A percentile compares a stretch with the other conserved stretches of the same genome.
phyloP scores from a whole-genome alignment of 2,888 invertebrate genomes.

The Cylindroiulus punctatus region DNA sequence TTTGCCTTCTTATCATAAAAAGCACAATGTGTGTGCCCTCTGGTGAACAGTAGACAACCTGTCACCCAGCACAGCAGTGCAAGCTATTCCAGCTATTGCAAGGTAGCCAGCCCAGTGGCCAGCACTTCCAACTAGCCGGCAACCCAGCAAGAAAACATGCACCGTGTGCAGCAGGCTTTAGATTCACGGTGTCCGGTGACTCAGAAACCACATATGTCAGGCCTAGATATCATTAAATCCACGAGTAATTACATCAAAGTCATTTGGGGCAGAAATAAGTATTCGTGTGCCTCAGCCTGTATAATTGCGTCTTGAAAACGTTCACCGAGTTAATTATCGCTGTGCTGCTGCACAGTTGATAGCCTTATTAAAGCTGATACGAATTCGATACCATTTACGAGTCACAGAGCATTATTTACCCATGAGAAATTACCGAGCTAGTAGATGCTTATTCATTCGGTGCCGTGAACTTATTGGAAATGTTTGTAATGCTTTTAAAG shows the following conservation, averaged over 20 bases:
- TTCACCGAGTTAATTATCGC: background rate
- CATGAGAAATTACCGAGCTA: background rate
- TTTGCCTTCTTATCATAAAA: no score
- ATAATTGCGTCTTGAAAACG: background rate
- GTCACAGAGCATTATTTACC: background rate
- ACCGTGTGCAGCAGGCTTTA: no score
- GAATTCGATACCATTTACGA: background rate
- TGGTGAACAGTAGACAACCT: no score
- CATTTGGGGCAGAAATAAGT: background rate
- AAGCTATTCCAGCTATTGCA: no score
- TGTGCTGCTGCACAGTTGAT: background rate
- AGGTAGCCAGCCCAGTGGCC: no score
- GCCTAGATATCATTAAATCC: background rate
- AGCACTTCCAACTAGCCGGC: no score
- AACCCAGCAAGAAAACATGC: no score
- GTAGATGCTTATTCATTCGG: background rate
- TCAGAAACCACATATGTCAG: no score
- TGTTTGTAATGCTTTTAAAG: background rate
- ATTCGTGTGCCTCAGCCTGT: background rate
- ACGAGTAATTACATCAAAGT: background rate
- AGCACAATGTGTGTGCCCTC: no score
- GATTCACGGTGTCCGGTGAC: no score
- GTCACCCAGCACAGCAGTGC: no score
- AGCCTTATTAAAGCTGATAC: background rate
- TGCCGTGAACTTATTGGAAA: background rate